Conservation (phyloP, 2,113 vertebrate genomes). For the Pelecanus crispus region DNA sequence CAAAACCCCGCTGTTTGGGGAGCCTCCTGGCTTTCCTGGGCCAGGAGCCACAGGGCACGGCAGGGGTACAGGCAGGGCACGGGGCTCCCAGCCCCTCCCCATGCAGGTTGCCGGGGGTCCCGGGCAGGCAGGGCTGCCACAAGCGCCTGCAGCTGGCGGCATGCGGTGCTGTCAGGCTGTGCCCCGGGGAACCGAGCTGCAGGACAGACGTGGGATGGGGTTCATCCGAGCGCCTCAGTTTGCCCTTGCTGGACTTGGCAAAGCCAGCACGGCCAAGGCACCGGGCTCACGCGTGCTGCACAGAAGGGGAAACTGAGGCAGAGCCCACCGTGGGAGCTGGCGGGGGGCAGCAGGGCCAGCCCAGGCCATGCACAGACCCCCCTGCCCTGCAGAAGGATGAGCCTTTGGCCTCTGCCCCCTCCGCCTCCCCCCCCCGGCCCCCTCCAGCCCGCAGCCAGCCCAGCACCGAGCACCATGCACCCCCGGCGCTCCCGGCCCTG, state of each 20-base stretch:
- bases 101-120: not conserved
- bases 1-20: rapidly evolving
- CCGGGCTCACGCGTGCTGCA: rapidly evolving
- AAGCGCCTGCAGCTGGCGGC: not conserved
- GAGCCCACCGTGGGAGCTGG: rapidly evolving
- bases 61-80: not conserved
- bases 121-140: not conserved
- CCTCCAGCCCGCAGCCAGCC: not conserved
- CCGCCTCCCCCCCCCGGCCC: rapidly evolving
- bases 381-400: not conserved
- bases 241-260: too few species aligned
- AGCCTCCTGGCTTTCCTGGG: not conserved
- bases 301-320: not conserved
- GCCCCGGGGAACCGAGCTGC: not conserved
- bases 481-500: not conserved
- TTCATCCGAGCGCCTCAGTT: not conserved
- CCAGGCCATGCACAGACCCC: not conserved
- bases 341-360: not conserved
- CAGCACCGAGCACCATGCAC: not conserved
- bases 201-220: rapidly evolving
- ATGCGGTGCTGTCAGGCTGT: not conserved
- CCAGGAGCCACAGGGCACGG: not conserved
- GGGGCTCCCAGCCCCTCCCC: not conserved
- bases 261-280: not conserved
- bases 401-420: not conserved